phyloP scores from a whole-genome alignment of 1,140 invertebrate genomes.

The Ostrea edulis region DNA sequence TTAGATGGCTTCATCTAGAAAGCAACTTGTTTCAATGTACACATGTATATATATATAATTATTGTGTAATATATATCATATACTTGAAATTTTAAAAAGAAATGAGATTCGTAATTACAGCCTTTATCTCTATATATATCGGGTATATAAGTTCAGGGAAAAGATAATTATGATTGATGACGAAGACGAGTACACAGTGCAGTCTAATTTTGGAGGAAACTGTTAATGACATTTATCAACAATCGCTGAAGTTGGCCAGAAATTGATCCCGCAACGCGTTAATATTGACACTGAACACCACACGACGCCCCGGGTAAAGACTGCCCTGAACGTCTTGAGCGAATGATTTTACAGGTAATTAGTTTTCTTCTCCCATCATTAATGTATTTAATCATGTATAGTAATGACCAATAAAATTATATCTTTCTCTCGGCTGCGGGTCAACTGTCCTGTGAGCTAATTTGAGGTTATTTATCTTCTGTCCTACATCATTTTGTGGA shows the following conservation, averaged over 20 bases:
- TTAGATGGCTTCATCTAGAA: no score
- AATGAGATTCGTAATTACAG: no score
- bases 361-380: constrained; percentile 20
- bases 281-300: constrained; percentile 24
- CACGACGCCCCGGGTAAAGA: neutral
- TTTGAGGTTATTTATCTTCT: constrained; percentile 1
- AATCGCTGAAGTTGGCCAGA: neutral
- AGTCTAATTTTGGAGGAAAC: neutral
- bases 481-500: neutral
- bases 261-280: constrained; percentile 12
- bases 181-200: neutral
- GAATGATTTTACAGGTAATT: constrained; percentile 37
- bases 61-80: neutral
- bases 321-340: constrained; percentile 17
- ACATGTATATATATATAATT: no score
- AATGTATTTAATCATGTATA: constrained; percentile 36
- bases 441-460: neutral
- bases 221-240: constrained; percentile 26
- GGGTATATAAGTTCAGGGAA: neutral
- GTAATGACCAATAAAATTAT: constrained; percentile 36
- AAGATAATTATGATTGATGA: neutral
- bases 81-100: neutral
- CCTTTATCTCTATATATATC: no score
- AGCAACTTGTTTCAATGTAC: no score
- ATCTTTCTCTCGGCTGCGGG: constrained; percentile 19